These are phyloP conservation scores for Morpho achilles DNA, from an alignment of 2,888 invertebrate species.

Conservation along the genomic window DNA sequence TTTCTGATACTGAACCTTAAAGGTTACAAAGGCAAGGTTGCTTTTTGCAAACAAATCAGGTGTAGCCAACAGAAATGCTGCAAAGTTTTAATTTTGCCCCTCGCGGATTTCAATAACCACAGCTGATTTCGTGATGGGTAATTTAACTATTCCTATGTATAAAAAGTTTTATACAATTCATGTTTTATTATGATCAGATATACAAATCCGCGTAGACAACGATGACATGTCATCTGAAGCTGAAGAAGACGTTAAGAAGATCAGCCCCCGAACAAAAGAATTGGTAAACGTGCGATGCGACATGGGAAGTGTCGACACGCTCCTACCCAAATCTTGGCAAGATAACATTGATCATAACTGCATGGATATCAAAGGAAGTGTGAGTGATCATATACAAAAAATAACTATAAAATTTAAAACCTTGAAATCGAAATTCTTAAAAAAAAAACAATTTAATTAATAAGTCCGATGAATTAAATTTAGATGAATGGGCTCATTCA, in stretches of 20 bases:
- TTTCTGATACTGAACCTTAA: no score
- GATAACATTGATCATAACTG: slow-evolving; percentile 73
- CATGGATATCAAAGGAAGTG: slow-evolving; percentile 52
- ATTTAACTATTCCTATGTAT: neutral
- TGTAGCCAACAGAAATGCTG: no score
- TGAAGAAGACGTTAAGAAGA: slow-evolving; percentile 59
- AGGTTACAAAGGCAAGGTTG: no score
- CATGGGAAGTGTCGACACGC: slow-evolving; percentile 46
- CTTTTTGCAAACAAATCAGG: no score
- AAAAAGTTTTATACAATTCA: neutral
- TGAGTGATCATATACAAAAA: slow-evolving; percentile 35
- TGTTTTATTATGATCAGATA: slow-evolving; percentile 38
- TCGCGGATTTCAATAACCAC: no score
- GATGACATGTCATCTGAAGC: slow-evolving; percentile 64
- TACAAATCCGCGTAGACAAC: slow-evolving; percentile 51
- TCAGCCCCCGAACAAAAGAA: slow-evolving; percentile 46
- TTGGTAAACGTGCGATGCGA: slow-evolving; percentile 61
- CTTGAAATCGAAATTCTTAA: no score
- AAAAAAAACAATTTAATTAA: no score
- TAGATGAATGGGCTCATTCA: no score
- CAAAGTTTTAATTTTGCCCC: no score
- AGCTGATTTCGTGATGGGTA: no score
- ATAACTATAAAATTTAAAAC: no score
- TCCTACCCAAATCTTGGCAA: slow-evolving; percentile 61
- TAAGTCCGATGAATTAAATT: no score